These are phyloP conservation scores for Carassius gibelio DNA, from an alignment of 2,113 vertebrate genomes.

Conservation along the genomic window DNA sequence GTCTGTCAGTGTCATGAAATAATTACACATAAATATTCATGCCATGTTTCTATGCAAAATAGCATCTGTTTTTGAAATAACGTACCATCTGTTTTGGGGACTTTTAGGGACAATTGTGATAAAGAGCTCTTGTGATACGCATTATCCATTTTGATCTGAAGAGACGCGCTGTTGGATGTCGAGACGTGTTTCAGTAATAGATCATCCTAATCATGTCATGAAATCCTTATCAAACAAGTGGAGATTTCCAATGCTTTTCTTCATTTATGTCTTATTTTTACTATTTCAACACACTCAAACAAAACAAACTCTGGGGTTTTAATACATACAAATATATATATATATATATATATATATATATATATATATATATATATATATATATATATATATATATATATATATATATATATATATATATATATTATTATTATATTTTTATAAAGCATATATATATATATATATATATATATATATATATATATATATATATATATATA, in stretches of 20 bases:
- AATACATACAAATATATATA: neutral
- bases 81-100: conserved; percentile 74
- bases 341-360: too few species aligned
- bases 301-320: neutral
- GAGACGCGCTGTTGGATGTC: conserved; percentile 30
- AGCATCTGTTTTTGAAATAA: conserved; percentile 77
- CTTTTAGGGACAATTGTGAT: conserved; percentile 58
- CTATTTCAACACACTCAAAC: neutral
- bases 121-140: conserved; percentile 59
- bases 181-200: conserved; percentile 44
- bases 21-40: conserved; percentile 78
- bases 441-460: too few species aligned
- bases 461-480: too few species aligned
- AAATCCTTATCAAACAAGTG: conserved; percentile 49
- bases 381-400: too few species aligned
- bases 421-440: too few species aligned
- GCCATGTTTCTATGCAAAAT: conserved; percentile 72
- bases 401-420: too few species aligned
- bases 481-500: too few species aligned
- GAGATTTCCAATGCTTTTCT: neutral
- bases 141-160: conserved; percentile 55
- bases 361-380: too few species aligned
- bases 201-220: conserved; percentile 39
- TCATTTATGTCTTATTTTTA: neutral
- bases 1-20: conserved; percentile 70